Evolutionary conservation across 2,888 invertebrate species (phyloP).

Genomic region (Xiphydria camelus): DNA sequence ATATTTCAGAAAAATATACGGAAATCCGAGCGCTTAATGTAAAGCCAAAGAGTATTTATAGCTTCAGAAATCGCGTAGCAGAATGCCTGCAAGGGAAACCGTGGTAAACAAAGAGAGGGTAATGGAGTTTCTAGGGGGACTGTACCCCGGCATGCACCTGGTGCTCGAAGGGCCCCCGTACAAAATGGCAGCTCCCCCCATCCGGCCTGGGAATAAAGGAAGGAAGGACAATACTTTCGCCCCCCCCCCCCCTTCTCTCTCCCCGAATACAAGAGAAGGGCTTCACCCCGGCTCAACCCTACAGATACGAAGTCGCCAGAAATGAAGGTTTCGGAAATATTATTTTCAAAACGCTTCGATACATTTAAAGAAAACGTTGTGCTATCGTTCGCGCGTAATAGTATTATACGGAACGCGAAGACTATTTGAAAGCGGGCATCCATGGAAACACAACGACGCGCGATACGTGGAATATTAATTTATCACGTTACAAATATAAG

Average conservation of each 20-base stretch:
- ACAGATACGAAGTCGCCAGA: slow-evolving; percentile 10
- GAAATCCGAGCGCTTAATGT: too few species aligned
- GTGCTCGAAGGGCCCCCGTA: slow-evolving; percentile 50
- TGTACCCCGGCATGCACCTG: slow-evolving; percentile 54
- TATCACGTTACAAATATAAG: neutral
- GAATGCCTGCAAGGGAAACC: neutral
- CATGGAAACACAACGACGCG: too few species aligned
- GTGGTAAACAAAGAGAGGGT: slow-evolving; percentile 44
- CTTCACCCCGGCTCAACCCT: slow-evolving; percentile 24
- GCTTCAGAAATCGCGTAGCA: too few species aligned
- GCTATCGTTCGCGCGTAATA: too few species aligned
- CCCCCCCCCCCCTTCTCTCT: slow-evolving; percentile 24
- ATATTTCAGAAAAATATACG: too few species aligned
- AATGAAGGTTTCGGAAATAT: neutral
- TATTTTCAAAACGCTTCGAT: too few species aligned
- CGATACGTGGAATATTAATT: too few species aligned
- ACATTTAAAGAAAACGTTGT: too few species aligned
- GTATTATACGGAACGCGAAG: neutral
- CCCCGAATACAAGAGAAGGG: slow-evolving; percentile 27
- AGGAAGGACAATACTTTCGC: slow-evolving; percentile 53
- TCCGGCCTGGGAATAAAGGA: slow-evolving; percentile 41
- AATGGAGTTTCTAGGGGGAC: slow-evolving; percentile 48
- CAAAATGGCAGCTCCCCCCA: slow-evolving; percentile 51
- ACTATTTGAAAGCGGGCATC: too few species aligned
- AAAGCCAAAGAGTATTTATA: too few species aligned